phyloP scores from a whole-genome alignment of 2,888 invertebrate genomes.

The Drosophila seclusa region DNA sequence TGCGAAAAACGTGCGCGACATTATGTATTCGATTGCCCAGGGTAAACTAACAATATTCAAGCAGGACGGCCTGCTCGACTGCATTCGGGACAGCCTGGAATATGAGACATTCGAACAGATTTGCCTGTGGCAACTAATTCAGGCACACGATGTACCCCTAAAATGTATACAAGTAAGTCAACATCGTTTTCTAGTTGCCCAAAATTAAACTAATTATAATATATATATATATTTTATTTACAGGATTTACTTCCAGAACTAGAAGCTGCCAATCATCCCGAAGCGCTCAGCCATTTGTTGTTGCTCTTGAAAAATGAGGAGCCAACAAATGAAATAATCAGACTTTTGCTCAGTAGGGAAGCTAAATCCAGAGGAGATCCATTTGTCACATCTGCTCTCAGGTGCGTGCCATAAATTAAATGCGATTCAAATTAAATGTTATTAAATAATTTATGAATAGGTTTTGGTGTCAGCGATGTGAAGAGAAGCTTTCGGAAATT shows the following conservation, averaged over 20 bases:
- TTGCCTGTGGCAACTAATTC: conserved; percentile 97
- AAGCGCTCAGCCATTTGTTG: conserved; percentile 95
- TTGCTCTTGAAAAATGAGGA: conserved; percentile 96
- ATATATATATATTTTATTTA: conserved; percentile 9
- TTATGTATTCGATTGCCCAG: conserved; percentile 96
- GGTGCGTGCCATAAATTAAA: conserved; percentile 83
- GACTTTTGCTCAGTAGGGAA: conserved; percentile 92
- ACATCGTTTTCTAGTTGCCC: not conserved
- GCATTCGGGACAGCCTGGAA: conserved; percentile 92
- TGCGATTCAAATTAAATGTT: not conserved
- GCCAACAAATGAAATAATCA: conserved; percentile 93
- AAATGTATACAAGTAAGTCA: conserved; percentile 89
- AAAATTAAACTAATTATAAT: not conserved
- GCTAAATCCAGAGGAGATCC: conserved; percentile 90
- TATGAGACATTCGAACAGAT: conserved; percentile 99
- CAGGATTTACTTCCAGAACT: conserved; percentile 88
- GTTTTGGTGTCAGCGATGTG: conserved; percentile 97
- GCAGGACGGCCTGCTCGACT: conserved; percentile 89
- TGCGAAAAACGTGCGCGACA: conserved; percentile 94
- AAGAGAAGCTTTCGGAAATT: conserved; percentile 94
- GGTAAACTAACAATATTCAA: conserved; percentile 94
- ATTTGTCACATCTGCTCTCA: conserved; percentile 95
- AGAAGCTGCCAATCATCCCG: conserved; percentile 93
- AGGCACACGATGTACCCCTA: conserved; percentile 97
- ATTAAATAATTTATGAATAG: conserved; percentile 52